Base-by-base conservation (phyloP, 2,797 vertebrate genomes). In the Lepilemur septentrionalis region DNA sequence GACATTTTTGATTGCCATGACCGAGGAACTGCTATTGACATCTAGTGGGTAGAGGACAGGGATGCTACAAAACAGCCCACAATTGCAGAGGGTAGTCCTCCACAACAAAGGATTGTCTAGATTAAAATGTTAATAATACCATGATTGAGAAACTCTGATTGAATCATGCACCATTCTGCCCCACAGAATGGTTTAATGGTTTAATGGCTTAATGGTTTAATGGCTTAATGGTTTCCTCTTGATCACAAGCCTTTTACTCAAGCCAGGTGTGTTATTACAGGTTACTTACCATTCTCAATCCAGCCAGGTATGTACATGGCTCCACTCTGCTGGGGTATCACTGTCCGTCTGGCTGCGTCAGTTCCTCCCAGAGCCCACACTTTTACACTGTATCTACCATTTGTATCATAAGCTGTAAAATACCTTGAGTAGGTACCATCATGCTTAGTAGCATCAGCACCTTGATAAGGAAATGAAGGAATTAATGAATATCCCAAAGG, bases 361-460 rank as follows among this genome's bases (percentile, higher is more conserved):
- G 46, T 32, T 95, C 97, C 97, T 94, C 97, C 97, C 22, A 97
- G 78, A 30, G 96, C 98, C 89, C 94, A 57, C 22, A 98, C 97
- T 97, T 98, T 98, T 48, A 98, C 67, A 72, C 96, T 98, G 94
- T 97, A 98, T 94, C 97, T 98, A 10, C 98, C 98, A 18, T 94
- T 93, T 17, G 86, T 38, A 41, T 96, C 75, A 1, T 98, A 95
- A 50, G 96, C 85, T n/a, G 91, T 97, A 87, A 98, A 98, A 95
- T 98, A 98, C 76, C 96, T 98, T 17, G 98, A 98, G 93, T 98
- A 98, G 79, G 98, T 70, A 35, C 98, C 98, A 18, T 98, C 98
- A 55, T 94, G 23, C 92, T 97, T 96, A 28, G 89, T 72, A 84
- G 75, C 78, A 97, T 98, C 98, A 67, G 98, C 98, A 88, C 97